Evolutionary conservation across 2,113 vertebrate species (phyloP), one percentile per base, ranked within the genome.

Genomic region (Nicator chloris): DNA sequence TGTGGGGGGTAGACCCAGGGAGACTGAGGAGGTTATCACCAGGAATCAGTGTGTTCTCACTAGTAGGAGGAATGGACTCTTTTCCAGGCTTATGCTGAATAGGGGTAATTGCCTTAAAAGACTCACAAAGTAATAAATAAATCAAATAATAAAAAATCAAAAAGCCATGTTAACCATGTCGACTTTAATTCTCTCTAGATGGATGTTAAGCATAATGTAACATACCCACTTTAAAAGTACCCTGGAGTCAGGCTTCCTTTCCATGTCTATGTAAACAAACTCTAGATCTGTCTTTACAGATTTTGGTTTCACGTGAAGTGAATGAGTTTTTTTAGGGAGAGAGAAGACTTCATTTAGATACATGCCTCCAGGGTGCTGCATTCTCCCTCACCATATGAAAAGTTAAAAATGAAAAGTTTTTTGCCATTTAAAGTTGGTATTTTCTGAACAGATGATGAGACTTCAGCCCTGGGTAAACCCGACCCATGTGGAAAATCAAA

Each of bases 391-490:
- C 51, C 50, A 77, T 85, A 16, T 70, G 35, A 93, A 80, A 93
- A 84, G 42, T 63, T 49, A 35, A 81, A 93, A 70, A 69, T 50
- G 13, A 39, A 49, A 86, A 88, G 35, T 35, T 93, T 91, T 91
- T 91, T 92, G 13, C 65, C 53, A 68, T 85, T 79, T 84, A 71
- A 71, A 84, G 35, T 33, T 95, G 37, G 13, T 75, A 50, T 76
- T 73, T 95, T 82, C 49, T 84, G 53, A 94, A n/a, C 68, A 96
- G 88, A 80, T 94, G 82, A 64, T 94, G 68, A 80, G 45, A 88
- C 60, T 95, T 88, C 50, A 93, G 65, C 66, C 23, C 35, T 85
- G 59, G 30, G 18, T 83, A 88, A 86, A 63, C 15, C 51, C 59
- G 54, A 78, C 35, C 47, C 44, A 54, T 40, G 65, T 82, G 70